Conservation (phyloP, 2,888 invertebrate genomes). For the Elysia crispata region DNA sequence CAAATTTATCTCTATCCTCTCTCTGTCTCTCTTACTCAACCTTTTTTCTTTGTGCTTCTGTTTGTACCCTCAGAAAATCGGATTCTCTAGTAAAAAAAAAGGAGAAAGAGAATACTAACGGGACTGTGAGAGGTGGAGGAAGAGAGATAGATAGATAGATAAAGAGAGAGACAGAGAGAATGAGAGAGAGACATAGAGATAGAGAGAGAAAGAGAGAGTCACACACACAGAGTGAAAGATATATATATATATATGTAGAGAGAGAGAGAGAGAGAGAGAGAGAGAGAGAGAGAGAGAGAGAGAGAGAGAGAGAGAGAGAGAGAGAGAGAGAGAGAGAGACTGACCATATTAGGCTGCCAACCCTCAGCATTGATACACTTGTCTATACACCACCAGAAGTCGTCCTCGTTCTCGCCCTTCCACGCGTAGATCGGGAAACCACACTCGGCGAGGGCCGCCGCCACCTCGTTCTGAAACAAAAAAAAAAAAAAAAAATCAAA, state of each 20-base stretch:
- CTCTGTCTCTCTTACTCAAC: background rate
- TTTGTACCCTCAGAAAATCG: background rate
- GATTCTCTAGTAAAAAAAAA: too few species aligned
- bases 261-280: slow-evolving; percentile 22
- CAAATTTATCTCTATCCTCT: background rate
- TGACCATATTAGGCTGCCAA: slow-evolving; percentile 96
- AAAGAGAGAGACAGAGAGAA: too few species aligned
- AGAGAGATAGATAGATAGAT: too few species aligned
- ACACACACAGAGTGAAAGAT: slow-evolving; percentile 22
- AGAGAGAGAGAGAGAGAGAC: slow-evolving; percentile 19
- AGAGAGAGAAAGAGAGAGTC: slow-evolving; percentile 36
- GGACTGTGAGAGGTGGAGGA: too few species aligned
- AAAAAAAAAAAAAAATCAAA: background rate
- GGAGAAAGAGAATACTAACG: too few species aligned
- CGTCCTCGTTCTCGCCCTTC: slow-evolving; percentile 98
- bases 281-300: slow-evolving; percentile 6
- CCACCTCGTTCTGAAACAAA: slow-evolving; percentile 90
- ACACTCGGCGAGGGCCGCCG: slow-evolving; percentile 94
- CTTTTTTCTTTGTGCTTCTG: background rate
- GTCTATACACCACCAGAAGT: slow-evolving; percentile 99
- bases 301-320: background rate
- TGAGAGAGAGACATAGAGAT: background rate
- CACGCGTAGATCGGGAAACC: slow-evolving; percentile 93
- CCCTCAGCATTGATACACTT: slow-evolving; percentile 92
- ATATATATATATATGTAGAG: too few species aligned